Conservation (phyloP, 1,140 invertebrate species). For the Euborellia annulipes region DNA sequence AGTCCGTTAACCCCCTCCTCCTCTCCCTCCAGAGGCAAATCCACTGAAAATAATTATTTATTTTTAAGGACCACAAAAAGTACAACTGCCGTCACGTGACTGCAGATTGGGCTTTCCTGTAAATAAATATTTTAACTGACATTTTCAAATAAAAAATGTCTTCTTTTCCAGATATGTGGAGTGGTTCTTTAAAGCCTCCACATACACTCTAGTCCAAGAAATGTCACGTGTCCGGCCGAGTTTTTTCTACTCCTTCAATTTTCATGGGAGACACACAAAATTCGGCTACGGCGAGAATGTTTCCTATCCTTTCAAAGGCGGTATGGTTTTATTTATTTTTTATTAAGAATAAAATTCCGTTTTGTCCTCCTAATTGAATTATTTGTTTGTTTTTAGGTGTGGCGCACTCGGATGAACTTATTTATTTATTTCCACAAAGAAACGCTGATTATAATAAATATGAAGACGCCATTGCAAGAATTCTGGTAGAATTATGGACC, state of each 20-base stretch:
- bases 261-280: conserved; percentile 17
- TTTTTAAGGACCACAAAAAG: too few species aligned
- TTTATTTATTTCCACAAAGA: conserved; percentile 28
- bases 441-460: conserved; percentile 12
- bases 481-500: conserved; percentile 29
- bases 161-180: conserved; percentile 18
- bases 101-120: too few species aligned
- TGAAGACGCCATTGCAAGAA: conserved; percentile 22
- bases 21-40: too few species aligned
- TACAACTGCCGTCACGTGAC: too few species aligned
- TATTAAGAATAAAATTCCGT: too few species aligned
- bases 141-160: too few species aligned
- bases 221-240: conserved; percentile 11
- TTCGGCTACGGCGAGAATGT: conserved; percentile 16
- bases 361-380: too few species aligned
- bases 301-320: conserved; percentile 17
- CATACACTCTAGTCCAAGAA: conserved; percentile 13
- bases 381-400: conserved; percentile 24
- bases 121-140: too few species aligned
- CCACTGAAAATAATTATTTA: too few species aligned
- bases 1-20: too few species aligned
- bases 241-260: conserved; percentile 21
- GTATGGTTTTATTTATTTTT: neutral
- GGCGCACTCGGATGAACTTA: conserved; percentile 29
- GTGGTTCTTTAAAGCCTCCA: conserved; percentile 18